Base-by-base conservation (phyloP, 1,140 invertebrate species). In the Bombus superbus region DNA sequence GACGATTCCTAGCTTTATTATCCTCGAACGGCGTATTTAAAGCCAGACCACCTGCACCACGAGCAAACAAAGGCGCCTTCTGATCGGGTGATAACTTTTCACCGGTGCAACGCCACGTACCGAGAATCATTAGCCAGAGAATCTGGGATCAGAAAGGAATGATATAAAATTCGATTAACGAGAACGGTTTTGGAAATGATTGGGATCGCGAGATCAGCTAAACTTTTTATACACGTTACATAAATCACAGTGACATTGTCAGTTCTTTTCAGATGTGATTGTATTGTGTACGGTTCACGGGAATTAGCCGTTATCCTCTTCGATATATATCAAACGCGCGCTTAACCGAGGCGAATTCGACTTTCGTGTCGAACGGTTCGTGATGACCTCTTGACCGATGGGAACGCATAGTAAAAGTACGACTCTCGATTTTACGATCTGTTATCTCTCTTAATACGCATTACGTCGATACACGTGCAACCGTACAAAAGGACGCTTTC, bases 1-100 rank as follows among this genome's bases (percentile, higher is more conserved):
- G 73, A 64, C 69, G n/a, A 59, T 75, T 59, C 66, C 88, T 85
- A 13, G 85, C 86, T 72, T 85, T 85, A 11, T 76, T 76, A 28
- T 91, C 86, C 42, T 87, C 79, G 13, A 87, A 76, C 0, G 94
- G 94, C 0, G 92, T 85, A 35, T 92, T 91, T 64, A 95, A 42
- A 18, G 89, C 84, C n/a, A 93, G 53, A 25, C 94, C 94, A 42
- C 94, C 95, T 1, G 94, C 92, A 28, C 92, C 91, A 2, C 87
- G 88, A 1, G 94, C 94, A 32, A 91, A 93, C 4, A 80, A 72
- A 9, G 95, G 94, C n/a, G 94, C 93, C 74, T 92, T 94, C 81
- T 94, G 94, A 78, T 93, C 88, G 11, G 92, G 83, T 1, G 91
- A 91, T 25, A 95, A 85, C 62, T 93, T 94, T 6, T 94, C 94